Conservation (phyloP, 2,888 invertebrate species). For the Tetanocera ferruginea region DNA sequence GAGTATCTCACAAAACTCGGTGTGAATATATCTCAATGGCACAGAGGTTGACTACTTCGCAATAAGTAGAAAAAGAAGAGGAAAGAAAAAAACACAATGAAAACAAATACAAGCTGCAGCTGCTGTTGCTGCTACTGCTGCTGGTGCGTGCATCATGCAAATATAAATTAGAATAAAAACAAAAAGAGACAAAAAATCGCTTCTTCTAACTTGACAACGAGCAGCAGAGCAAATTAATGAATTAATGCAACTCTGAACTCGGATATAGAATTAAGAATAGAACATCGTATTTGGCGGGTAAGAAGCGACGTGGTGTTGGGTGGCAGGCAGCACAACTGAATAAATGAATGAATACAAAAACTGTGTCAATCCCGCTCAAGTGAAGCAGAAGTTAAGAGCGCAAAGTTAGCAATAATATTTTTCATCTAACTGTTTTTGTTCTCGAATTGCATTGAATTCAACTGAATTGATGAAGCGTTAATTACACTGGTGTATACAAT, state of each 20-base stretch:
- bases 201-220: not conserved
- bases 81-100: not conserved
- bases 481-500: no score
- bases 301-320: not conserved
- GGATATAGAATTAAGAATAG: no score
- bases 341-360: not conserved
- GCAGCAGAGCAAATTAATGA: conserved; percentile 1
- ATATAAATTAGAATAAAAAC: not conserved
- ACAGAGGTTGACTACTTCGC: conserved; percentile 6
- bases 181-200: not conserved
- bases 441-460: no score
- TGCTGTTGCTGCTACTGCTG: no score
- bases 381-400: not conserved
- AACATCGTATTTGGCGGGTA: not conserved
- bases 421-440: no score
- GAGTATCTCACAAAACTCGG: no score
- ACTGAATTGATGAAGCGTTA: no score
- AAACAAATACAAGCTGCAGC: no score
- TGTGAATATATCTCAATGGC: not conserved
- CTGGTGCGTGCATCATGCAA: no score
- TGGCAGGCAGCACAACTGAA: not conserved
- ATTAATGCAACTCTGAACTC: not conserved
- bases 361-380: not conserved
- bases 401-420: no score
- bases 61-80: not conserved